Evolutionary conservation across 2,888 invertebrate species (phyloP), one percentile per base, ranked within the genome.

Genomic region (Leucoma salicis): DNA sequence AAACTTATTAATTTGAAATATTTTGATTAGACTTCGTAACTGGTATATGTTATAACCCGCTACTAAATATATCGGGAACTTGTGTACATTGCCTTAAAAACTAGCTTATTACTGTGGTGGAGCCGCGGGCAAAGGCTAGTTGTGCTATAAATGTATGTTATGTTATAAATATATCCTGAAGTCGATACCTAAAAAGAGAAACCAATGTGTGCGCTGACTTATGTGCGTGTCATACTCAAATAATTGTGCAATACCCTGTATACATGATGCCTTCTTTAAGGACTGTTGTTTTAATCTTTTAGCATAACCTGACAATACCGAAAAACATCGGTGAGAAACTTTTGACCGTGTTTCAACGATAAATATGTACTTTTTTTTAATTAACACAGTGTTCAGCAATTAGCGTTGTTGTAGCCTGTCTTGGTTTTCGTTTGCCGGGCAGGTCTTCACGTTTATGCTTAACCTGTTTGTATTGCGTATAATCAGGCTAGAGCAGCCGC

Each of bases 161-260:
- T n/a, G n/a, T n/a, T n/a, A n/a, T n/a, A n/a, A n/a, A n/a, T n/a
- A n/a, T n/a, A n/a, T n/a, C n/a, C n/a, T n/a, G n/a, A n/a, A n/a
- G n/a, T n/a, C n/a, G n/a, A n/a, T n/a, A n/a, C n/a, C n/a, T n/a
- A n/a, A n/a, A n/a, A n/a, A n/a, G n/a, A n/a, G n/a, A n/a, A n/a
- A n/a, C 29, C 11, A 33, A 14, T 50, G 38, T 51, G 47, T 8
- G 40, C 37, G 31, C 27, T 38, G 14, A 27, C 39, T 49, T 47
- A 36, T 28, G 31, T 35, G 46, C 46, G 32, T 54, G 60, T 52
- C 57, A 52, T 50, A 42, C 33, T 60, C 52, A 59, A 53, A 54
- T 54, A 54, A 50, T 51, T 43, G 46, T 43, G 33, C 39, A 45
- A 39, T 48, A 40, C 54, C 27, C 39, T 27, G 48, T 12, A 42